Evolutionary conservation across 2,888 invertebrate genomes (phyloP), one percentile per base, ranked within the genome.

Genomic region (Ormyrus pomaceus): DNA sequence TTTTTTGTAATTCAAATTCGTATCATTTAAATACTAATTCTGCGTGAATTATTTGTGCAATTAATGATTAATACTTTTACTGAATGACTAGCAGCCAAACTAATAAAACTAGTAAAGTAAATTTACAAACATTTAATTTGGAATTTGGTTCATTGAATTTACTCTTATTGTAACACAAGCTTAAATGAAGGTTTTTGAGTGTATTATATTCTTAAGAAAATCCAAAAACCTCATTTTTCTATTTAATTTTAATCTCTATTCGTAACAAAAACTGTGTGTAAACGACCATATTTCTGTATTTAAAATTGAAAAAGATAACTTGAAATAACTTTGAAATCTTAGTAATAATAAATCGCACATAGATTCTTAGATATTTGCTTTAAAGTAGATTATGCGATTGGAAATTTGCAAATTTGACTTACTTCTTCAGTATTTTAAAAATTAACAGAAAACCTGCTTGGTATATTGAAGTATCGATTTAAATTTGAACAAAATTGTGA

Each of bases 311-410:
- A 4, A 34, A 34, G 34, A 34, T 34, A 51, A 34, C 13, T 50
- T 45, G 8, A 46, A n/a, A 45, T n/a, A 55, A 10, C 46, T 56
- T 56, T 53, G 50, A 48, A 50, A 58, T 66, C 66, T 51, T 51
- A 34, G 59, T n/a, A 10, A 70, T 6, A 66, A 71, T 58, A 7
- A 80, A 53, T 72, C 9, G 80, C 77, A 80, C 64, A 73, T 34
- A 34, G 34, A 34, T 34, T 64, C 5, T 77, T 77, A 69, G n/a
- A 45, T 62, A 61, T 13, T 62, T 58, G 80, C 76, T 80, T 75
- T 50, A 19, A 64, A 51, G 76, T 80, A 80, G 76, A 80, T 62
- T 13, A 51, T 76, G 74, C 62, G 61, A 72, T 79, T 51, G 1
- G 56, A 64, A 71, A 61, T 34, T 62, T 59, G n/a, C 58, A 58